Conservation (phyloP, 2,888 invertebrate genomes). For the Trisateles emortualis region DNA sequence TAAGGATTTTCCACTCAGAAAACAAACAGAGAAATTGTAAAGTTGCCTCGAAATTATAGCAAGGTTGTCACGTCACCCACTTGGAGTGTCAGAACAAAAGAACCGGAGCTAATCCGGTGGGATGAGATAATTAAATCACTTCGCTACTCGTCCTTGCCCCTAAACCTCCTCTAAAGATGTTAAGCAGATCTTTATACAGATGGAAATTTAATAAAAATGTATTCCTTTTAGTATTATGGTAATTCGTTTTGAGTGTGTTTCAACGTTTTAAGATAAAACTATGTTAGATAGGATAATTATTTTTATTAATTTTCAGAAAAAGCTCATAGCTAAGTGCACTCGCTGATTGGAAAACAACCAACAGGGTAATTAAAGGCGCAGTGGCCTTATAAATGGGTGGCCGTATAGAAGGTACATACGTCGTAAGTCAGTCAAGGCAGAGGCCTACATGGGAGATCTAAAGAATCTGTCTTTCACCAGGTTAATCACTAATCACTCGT, state of each 20-base stretch:
- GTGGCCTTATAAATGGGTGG: no score
- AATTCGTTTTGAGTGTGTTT: not conserved
- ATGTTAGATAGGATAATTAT: not conserved
- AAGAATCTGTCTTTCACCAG: no score
- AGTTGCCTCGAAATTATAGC: constrained; percentile 42
- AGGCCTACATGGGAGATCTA: no score
- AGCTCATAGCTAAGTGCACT: no score
- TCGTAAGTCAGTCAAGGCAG: no score
- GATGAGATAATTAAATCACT: constrained; percentile 65
- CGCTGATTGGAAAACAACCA: no score
- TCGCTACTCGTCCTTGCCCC: constrained; percentile 31
- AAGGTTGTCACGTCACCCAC: constrained; percentile 43
- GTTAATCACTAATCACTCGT: no score
- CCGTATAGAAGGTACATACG: no score
- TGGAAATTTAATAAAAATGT: constrained; percentile 33
- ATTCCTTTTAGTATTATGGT: not conserved
- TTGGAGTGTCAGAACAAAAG: constrained; percentile 54
- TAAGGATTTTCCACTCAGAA: constrained; percentile 1
- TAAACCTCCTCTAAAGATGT: constrained; percentile 39
- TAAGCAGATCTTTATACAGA: constrained; percentile 29
- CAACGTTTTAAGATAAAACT: not conserved
- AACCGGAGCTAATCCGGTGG: constrained; percentile 55
- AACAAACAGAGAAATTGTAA: constrained; percentile 16
- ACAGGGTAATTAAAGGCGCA: no score
- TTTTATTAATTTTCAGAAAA: no score